These are phyloP conservation scores for Strigamia transsilvanica DNA, from an alignment of 2,888 invertebrate genomes.

Conservation along the genomic window DNA sequence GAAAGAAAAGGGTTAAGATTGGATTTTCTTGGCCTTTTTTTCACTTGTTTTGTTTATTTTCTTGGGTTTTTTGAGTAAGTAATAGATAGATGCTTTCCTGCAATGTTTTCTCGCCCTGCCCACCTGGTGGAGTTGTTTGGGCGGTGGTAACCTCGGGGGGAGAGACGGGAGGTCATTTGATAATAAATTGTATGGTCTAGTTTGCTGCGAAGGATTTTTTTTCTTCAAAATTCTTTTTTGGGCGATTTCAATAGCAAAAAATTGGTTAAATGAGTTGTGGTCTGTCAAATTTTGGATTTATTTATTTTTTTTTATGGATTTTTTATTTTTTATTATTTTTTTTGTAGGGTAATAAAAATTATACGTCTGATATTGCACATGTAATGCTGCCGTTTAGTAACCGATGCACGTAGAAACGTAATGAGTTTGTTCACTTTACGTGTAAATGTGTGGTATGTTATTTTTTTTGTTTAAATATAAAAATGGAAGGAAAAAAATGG, in stretches of 20 bases:
- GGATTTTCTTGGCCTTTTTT: not conserved
- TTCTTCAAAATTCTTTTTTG: not conserved
- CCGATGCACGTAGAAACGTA: not conserved
- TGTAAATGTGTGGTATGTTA: not conserved
- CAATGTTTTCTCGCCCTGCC: constrained; percentile 15
- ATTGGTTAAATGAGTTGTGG: too few species aligned
- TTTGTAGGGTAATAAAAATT: too few species aligned
- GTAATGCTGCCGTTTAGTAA: not conserved
- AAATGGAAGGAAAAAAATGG: not conserved
- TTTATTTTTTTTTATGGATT: too few species aligned
- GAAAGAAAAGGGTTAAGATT: constrained; percentile 20
- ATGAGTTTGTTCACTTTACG: constrained; percentile 23
- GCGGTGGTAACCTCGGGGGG: constrained; percentile 25
- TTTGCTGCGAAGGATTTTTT: constrained; percentile 5
- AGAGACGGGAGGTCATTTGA: constrained; percentile 15
- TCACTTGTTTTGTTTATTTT: constrained; percentile 12
- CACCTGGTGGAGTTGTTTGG: constrained; percentile 26
- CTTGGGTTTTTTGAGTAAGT: not conserved
- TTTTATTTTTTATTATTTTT: too few species aligned
- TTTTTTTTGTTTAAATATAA: not conserved
- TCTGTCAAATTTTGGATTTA: too few species aligned
- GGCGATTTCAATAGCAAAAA: too few species aligned
- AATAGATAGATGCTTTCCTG: not conserved
- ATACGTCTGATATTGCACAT: not conserved
- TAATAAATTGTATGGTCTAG: constrained; percentile 26